Evolutionary conservation across 1,140 invertebrate genomes (phyloP).

Genomic region (Halictus rubicundus): DNA sequence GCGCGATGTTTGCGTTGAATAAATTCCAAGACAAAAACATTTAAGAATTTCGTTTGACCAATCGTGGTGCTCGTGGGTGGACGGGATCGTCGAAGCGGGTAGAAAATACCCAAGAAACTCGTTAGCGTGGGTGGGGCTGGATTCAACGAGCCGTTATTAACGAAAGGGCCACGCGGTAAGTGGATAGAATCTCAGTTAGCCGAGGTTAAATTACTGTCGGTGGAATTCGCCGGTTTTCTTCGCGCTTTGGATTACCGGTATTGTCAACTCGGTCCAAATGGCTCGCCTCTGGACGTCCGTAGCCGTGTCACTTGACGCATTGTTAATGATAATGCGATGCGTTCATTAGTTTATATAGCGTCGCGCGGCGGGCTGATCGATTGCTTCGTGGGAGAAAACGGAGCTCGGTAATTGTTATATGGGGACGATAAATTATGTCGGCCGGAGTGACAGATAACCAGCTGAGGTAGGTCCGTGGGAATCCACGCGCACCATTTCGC

Average conservation of each 20-base stretch:
- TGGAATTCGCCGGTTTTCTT: not conserved
- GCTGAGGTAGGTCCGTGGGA: not conserved
- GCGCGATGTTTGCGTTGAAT: too few relatives aligned
- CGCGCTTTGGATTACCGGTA: not conserved
- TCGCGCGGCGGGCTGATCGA: conserved; percentile 16
- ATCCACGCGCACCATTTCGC: conserved; percentile 1
- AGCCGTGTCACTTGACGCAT: too few relatives aligned
- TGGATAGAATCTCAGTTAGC: conserved; percentile 7
- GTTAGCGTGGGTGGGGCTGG: conserved; percentile 22
- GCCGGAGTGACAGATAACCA: conserved; percentile 28
- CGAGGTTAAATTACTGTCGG: not conserved
- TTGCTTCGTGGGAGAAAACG: not conserved
- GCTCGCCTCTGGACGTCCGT: not conserved
- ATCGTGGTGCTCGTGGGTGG: not conserved
- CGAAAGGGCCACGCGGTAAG: conserved; percentile 12
- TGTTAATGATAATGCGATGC: not conserved
- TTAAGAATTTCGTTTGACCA: too few relatives aligned
- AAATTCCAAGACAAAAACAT: too few relatives aligned
- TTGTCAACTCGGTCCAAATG: not conserved
- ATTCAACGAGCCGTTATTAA: conserved; percentile 44
- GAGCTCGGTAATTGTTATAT: conserved; percentile 13
- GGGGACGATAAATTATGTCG: not conserved
- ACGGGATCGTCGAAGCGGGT: conserved; percentile 2
- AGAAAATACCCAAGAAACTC: conserved; percentile 38
- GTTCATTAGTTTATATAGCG: not conserved